phyloP scores from a whole-genome alignment of 2,113 vertebrate species.

The Clinocottus analis region DNA sequence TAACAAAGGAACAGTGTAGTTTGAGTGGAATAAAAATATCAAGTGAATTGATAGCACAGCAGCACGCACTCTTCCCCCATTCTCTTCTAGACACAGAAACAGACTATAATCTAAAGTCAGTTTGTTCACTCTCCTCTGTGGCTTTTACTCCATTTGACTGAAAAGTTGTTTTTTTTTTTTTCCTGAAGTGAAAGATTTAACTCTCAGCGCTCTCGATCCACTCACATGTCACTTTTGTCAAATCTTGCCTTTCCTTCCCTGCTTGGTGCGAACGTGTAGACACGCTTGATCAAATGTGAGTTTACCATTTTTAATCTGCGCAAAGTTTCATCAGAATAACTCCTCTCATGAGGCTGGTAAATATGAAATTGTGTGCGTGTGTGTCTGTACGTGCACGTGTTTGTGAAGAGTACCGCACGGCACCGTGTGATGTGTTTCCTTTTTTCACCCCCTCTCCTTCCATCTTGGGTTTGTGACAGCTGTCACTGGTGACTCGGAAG shows the following conservation, averaged over 20 bases:
- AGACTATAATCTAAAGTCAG: constrained; percentile 66
- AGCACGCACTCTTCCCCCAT: constrained; percentile 28
- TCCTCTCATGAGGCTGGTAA: constrained; percentile 72
- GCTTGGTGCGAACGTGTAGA: constrained; percentile 63
- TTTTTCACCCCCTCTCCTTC: constrained; percentile 35
- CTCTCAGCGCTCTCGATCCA: constrained; percentile 67
- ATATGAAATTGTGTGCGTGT: constrained; percentile 62
- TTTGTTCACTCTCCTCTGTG: constrained; percentile 57
- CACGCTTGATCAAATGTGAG: constrained; percentile 78
- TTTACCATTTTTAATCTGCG: constrained; percentile 79
- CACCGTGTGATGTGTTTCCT: constrained; percentile 57
- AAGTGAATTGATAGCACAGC: constrained; percentile 42
- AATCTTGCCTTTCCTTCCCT: constrained; percentile 65
- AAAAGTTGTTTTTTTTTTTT: constrained; percentile 61
- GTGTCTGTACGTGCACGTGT: constrained; percentile 33
- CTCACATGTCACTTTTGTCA: constrained; percentile 78
- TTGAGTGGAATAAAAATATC: constrained; percentile 34
- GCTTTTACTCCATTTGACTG: constrained; percentile 68
- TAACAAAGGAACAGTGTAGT: constrained; percentile 34
- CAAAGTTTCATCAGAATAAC: constrained; percentile 79
- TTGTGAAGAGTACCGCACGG: constrained; percentile 40
- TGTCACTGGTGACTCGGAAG: constrained; percentile 79
- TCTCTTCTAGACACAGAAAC: constrained; percentile 51
- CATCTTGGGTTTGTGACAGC: constrained; percentile 77
- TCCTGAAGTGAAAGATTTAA: constrained; percentile 72